Evolutionary conservation across 1,140 invertebrate genomes (phyloP).

Genomic region (Trichomalopsis sarcophagae): DNA sequence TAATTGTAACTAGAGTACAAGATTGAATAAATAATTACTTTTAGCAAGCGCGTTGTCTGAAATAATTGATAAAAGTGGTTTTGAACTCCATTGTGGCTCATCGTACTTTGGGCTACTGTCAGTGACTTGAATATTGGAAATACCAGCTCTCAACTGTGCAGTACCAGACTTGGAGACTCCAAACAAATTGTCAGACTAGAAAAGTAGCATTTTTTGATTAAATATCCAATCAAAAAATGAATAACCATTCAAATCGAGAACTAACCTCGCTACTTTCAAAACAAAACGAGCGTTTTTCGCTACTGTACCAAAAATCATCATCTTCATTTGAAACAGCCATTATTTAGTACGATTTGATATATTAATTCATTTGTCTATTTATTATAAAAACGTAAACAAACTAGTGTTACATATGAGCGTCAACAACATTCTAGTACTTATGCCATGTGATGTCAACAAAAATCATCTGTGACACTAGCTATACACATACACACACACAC

Average conservation of each 20-base stretch:
- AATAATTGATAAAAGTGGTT: conserved; percentile 69
- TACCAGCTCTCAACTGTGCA: conserved; percentile 64
- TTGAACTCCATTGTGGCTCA: conserved; percentile 64
- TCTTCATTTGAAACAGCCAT: conserved; percentile 62
- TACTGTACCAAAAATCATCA: conserved; percentile 67
- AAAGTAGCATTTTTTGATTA: conserved; percentile 27
- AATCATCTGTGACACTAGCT: too few relatives aligned
- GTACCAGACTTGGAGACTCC: conserved; percentile 66
- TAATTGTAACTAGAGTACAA: conserved; percentile 1
- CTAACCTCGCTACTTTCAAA: conserved; percentile 68
- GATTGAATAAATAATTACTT: conserved; percentile 62
- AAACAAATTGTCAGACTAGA: conserved; percentile 65
- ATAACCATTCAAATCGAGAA: conserved; percentile 14
- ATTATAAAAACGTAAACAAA: background rate
- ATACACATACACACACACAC: too few relatives aligned
- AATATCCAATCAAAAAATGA: background rate
- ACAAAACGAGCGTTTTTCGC: conserved; percentile 64
- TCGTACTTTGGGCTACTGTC: conserved; percentile 60
- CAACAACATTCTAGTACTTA: too few relatives aligned
- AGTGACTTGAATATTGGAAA: conserved; percentile 61
- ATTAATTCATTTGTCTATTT: background rate
- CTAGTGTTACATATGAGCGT: too few relatives aligned
- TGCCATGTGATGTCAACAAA: too few relatives aligned
- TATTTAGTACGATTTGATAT: background rate
- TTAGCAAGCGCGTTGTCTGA: conserved; percentile 68